Conservation (phyloP, 2,113 vertebrate species). For the Carettochelys insculpta region DNA sequence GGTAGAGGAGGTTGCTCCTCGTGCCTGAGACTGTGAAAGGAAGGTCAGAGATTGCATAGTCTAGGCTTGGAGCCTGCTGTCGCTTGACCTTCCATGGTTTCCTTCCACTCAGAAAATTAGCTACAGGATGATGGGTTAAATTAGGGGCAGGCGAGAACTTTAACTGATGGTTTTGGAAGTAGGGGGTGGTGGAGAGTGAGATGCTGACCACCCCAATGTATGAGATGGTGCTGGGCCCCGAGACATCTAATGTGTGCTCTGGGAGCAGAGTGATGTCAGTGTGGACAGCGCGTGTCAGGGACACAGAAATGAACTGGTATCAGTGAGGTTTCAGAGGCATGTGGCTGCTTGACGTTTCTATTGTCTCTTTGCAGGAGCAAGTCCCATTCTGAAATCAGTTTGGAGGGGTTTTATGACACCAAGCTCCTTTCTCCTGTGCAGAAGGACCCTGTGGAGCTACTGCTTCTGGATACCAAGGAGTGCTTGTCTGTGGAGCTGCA, state of each 20-base stretch:
- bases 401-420: conserved; percentile 95
- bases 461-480: conserved; percentile 93
- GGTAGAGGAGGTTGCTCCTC: neutral
- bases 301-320: neutral
- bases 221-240: neutral
- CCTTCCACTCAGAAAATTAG: neutral
- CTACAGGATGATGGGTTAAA: neutral
- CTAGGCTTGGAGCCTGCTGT: neutral
- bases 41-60: neutral
- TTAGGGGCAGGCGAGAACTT: neutral
- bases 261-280: neutral
- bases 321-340: neutral
- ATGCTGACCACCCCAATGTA: accelerated
- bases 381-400: conserved; percentile 94
- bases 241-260: neutral
- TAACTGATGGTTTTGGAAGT: neutral
- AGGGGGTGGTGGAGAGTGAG: accelerated
- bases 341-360: neutral
- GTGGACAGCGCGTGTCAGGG: neutral
- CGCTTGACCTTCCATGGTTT: neutral
- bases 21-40: neutral
- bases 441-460: conserved; percentile 88
- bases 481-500: conserved; percentile 90
- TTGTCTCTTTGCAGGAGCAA: conserved; percentile 83
- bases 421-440: conserved; percentile 79